Evolutionary conservation across 2,888 invertebrate genomes (phyloP).

Genomic region (Chamaedrilus cognettii): DNA sequence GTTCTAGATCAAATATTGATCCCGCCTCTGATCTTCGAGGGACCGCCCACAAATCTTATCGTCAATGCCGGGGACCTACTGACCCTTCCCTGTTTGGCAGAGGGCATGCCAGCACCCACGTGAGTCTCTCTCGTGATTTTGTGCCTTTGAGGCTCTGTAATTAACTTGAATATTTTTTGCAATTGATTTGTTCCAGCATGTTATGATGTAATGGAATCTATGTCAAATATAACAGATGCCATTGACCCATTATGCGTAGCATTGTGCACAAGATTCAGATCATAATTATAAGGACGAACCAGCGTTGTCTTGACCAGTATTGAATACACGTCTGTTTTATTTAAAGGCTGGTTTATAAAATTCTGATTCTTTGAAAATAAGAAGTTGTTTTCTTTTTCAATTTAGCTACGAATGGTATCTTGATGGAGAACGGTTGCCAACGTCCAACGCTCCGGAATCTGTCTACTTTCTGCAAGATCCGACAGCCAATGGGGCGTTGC

Average conservation of each 20-base stretch:
- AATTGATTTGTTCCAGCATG: no score
- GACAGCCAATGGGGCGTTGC: background rate
- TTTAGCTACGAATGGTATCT: slow-evolving; percentile 14
- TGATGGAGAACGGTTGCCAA: background rate
- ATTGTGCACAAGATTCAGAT: no score
- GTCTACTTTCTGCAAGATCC: background rate
- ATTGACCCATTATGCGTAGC: no score
- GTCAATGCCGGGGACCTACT: slow-evolving; percentile 8
- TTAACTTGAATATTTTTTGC: no score
- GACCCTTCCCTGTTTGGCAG: slow-evolving; percentile 10
- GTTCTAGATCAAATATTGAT: background rate
- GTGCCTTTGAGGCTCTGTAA: no score
- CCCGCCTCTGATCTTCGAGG: slow-evolving; percentile 13
- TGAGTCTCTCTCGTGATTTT: no score
- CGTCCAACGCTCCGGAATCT: background rate
- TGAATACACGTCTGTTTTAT: background rate
- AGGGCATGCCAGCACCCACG: slow-evolving; percentile 6
- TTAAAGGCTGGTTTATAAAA: background rate
- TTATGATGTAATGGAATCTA: no score
- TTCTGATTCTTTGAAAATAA: background rate
- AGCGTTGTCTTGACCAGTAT: no score
- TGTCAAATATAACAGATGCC: no score
- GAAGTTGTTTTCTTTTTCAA: background rate
- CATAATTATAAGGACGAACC: no score
- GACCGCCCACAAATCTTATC: slow-evolving; percentile 3